Conservation (phyloP, 2,113 vertebrate species). For the Spilogale gracilis region DNA sequence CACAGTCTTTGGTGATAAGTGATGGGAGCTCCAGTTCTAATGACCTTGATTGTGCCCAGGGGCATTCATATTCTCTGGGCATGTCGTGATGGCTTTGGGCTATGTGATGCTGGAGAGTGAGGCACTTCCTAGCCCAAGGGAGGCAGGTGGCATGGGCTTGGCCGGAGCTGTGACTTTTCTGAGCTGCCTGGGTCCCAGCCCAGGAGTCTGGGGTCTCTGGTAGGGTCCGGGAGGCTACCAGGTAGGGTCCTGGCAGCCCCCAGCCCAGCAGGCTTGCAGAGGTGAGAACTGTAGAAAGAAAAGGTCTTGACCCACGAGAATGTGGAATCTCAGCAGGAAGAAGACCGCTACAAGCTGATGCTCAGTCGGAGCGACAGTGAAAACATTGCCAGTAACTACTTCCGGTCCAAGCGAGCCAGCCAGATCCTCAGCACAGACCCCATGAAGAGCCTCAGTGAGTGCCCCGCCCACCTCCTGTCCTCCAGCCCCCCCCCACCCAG, state of each 20-base stretch:
- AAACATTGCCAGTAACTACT: constrained; percentile 92
- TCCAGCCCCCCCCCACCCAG: background rate
- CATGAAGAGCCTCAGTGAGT: constrained; percentile 84
- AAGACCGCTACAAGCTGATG: constrained; percentile 92
- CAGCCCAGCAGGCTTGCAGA: background rate
- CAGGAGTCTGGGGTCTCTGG: background rate
- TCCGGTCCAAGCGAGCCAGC: constrained; percentile 88
- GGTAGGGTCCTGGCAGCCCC: background rate
- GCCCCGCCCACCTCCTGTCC: fast-evolving
- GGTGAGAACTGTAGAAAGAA: background rate
- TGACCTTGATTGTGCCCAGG: fast-evolving
- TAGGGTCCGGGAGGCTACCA: fast-evolving
- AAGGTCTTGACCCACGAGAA: fast-evolving
- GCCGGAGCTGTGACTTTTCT: too few relatives aligned
- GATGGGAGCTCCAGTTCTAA: background rate
- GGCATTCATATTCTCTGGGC: background rate
- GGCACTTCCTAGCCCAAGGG: background rate
- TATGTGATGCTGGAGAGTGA: background rate
- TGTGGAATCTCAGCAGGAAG: constrained; percentile 86
- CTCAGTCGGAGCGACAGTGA: constrained; percentile 92
- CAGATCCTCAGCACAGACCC: constrained; percentile 88
- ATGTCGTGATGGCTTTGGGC: background rate
- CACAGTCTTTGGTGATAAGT: background rate
- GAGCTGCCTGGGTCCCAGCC: background rate
- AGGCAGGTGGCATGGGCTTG: background rate